These are phyloP conservation scores for Panthera leo DNA, from an alignment of 2,113 vertebrate genomes.

Conservation along the genomic window DNA sequence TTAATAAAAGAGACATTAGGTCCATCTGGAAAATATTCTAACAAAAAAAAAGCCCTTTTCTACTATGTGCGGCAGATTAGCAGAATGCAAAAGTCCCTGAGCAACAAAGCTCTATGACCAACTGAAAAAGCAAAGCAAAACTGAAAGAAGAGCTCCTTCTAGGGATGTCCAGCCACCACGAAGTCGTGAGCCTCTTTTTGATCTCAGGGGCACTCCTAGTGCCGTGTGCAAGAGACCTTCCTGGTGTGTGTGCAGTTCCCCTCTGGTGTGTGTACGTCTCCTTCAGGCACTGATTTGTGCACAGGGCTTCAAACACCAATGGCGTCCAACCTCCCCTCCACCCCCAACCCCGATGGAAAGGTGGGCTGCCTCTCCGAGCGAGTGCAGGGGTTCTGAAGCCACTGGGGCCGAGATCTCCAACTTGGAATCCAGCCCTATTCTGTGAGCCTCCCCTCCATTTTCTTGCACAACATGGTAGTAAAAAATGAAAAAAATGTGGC, in stretches of 20 bases:
- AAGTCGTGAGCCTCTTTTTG: neutral
- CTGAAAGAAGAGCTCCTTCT: constrained; percentile 26
- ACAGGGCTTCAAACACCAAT: neutral
- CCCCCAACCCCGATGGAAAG: neutral
- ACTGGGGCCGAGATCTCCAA: neutral
- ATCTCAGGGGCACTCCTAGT: neutral
- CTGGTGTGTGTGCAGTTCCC: neutral
- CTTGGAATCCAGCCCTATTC: neutral
- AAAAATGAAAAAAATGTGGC: constrained; percentile 52
- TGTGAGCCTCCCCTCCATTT: constrained; percentile 46
- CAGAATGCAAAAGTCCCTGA: constrained; percentile 47
- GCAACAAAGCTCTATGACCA: constrained; percentile 34
- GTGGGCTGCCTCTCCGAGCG: neutral
- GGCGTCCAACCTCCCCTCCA: neutral
- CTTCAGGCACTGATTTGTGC: neutral
- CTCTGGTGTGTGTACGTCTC: neutral
- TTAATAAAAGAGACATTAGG: neutral
- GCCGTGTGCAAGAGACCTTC: neutral
- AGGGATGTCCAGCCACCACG: neutral
- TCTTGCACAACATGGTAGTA: constrained; percentile 65
- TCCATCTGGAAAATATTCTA: constrained; percentile 58
- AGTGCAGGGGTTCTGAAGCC: neutral
- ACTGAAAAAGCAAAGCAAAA: constrained; percentile 53
- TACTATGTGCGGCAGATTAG: constrained; percentile 9
- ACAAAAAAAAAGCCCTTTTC: constrained; percentile 54